A percentile compares a stretch with the other conserved stretches of the same genome.
phyloP scores from a whole-genome alignment of 2,113 vertebrate species.

The Struthio camelus region DNA sequence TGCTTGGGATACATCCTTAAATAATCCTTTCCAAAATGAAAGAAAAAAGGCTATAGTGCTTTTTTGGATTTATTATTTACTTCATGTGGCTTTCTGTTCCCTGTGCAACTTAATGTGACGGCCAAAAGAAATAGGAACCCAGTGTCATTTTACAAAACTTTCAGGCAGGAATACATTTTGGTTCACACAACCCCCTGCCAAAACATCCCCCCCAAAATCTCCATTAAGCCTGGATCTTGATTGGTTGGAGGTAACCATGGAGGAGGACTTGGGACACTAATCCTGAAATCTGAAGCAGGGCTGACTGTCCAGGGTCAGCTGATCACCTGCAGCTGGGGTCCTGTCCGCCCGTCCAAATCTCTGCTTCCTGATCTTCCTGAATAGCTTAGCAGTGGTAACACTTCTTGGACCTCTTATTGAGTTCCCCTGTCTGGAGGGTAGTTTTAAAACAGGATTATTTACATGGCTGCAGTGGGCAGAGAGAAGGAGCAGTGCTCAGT shows the following conservation, averaged over 20 bases:
- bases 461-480: not conserved
- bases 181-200: not conserved
- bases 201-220: too few species aligned
- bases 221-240: not conserved
- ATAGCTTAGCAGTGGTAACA: not conserved
- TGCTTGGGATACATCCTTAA: not conserved
- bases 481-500: not conserved
- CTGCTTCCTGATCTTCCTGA: not conserved
- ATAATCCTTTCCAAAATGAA: not conserved
- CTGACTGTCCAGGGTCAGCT: not conserved
- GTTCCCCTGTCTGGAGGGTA: not conserved
- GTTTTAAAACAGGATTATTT: not conserved
- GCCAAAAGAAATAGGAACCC: slow-evolving; percentile 5
- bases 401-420: not conserved
- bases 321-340: not conserved
- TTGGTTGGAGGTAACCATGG: not conserved
- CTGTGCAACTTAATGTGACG: not conserved
- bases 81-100: not conserved
- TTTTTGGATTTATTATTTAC: not conserved
- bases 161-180: not conserved
- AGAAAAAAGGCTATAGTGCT: not conserved
- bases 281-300: not conserved
- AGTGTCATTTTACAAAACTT: not conserved
- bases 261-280: not conserved
- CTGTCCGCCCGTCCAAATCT: not conserved